Evolutionary conservation across 2,797 vertebrate species (phyloP).

Genomic region (Hylomyscus alleni): DNA sequence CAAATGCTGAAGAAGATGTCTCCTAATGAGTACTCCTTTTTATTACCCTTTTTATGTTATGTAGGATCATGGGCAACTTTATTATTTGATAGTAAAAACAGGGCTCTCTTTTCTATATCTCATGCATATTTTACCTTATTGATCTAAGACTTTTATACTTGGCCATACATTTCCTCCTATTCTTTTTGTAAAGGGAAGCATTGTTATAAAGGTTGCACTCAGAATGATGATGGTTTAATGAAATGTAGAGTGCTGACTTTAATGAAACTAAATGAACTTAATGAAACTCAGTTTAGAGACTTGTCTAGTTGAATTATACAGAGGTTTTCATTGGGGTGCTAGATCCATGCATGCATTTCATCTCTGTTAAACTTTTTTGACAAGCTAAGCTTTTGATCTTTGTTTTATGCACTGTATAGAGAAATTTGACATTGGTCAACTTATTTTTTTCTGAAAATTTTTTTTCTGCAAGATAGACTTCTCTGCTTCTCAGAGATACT

Average conservation of each 20-base stretch:
- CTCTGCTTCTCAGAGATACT: conserved; percentile 88
- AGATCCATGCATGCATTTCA: conserved; percentile 90
- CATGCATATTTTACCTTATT: conserved; percentile 79
- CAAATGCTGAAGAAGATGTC: conserved; percentile 85
- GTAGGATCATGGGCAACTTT: conserved; percentile 71
- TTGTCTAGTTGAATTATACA: conserved; percentile 79
- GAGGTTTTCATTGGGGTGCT: conserved; percentile 85
- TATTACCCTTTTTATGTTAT: conserved; percentile 71
- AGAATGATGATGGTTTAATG: conserved; percentile 81
- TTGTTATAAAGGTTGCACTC: conserved; percentile 60
- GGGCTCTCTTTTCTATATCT: conserved; percentile 62
- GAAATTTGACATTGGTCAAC: conserved; percentile 92
- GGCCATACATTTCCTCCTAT: conserved; percentile 67
- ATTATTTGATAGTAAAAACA: conserved; percentile 77
- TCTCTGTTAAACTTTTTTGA: conserved; percentile 92
- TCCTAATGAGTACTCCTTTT: conserved; percentile 56
- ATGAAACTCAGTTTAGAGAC: conserved; percentile 72
- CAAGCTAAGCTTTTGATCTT: conserved; percentile 91
- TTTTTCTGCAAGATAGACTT: conserved; percentile 85
- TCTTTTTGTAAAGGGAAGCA: conserved; percentile 61
- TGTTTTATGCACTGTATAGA: conserved; percentile 88
- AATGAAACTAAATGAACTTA: conserved; percentile 70
- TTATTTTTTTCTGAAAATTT: conserved; percentile 88
- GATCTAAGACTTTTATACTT: conserved; percentile 57
- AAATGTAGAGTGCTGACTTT: conserved; percentile 55